Conservation (phyloP, 2,888 invertebrate species). For the Endotricha flammealis region DNA sequence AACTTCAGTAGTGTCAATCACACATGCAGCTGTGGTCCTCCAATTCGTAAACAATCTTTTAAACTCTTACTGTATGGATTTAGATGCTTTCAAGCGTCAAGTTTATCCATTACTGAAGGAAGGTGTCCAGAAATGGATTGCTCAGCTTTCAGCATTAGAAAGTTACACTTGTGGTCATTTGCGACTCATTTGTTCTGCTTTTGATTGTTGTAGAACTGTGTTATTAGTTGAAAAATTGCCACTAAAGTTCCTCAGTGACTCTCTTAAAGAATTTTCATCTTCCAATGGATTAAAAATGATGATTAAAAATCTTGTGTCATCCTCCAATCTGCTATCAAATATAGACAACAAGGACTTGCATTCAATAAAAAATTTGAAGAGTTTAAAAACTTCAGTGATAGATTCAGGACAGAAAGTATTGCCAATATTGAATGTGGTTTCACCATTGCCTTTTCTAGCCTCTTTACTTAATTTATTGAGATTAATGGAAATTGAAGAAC, state of each 20-base stretch:
- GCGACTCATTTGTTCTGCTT: constrained; percentile 48
- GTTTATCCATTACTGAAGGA: constrained; percentile 58
- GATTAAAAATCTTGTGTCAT: constrained; percentile 48
- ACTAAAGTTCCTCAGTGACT: constrained; percentile 45
- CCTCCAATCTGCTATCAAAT: constrained; percentile 63
- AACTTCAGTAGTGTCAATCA: constrained; percentile 71
- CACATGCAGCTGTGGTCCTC: constrained; percentile 78
- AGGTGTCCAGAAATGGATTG: constrained; percentile 69
- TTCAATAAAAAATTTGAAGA: constrained; percentile 52
- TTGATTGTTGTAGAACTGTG: constrained; percentile 58
- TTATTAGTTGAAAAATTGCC: constrained; percentile 43
- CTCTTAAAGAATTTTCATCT: constrained; percentile 45
- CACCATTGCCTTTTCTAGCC: constrained; percentile 60
- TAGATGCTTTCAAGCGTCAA: constrained; percentile 46
- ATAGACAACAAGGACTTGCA: constrained; percentile 50
- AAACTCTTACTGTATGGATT: constrained; percentile 31
- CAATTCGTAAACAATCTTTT: constrained; percentile 58
- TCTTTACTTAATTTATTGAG: constrained; percentile 55
- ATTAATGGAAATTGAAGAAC: constrained; percentile 41
- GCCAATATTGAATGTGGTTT: constrained; percentile 50
- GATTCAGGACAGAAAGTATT: constrained; percentile 53
- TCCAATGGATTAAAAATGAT: constrained; percentile 66
- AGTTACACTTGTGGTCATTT: constrained; percentile 67
- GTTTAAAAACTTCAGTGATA: constrained; percentile 47
- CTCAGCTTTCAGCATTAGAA: constrained; percentile 53